phyloP scores from a whole-genome alignment of 2,797 vertebrate species.

The Ctenosaura bakeri region DNA sequence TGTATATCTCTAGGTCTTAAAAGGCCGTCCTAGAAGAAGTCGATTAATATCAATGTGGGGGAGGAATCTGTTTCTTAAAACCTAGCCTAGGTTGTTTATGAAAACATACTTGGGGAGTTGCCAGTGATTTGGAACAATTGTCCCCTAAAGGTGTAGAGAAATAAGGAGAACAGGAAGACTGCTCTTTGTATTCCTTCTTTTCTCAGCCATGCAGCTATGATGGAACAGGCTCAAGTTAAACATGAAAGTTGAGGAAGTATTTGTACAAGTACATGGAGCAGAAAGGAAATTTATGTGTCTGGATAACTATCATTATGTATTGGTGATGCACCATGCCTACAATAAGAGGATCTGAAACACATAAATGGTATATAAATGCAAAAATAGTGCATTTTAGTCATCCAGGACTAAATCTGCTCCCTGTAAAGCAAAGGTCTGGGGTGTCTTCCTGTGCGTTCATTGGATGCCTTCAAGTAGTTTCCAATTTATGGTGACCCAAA shows the following conservation, averaged over 20 bases:
- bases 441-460: no score
- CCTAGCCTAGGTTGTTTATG: not conserved
- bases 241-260: slow-evolving; percentile 22
- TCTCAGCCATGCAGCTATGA: slow-evolving; percentile 24
- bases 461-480: no score
- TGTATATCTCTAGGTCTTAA: not conserved
- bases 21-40: not conserved
- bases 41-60: not conserved
- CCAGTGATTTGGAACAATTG: not conserved
- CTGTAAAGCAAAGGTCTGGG: no score
- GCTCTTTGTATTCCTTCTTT: not conserved
- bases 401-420: not conserved
- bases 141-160: slow-evolving; percentile 1
- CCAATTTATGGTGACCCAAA: no score
- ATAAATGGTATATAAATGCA: not conserved
- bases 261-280: slow-evolving; percentile 24
- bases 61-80: not conserved
- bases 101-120: slow-evolving; percentile 19
- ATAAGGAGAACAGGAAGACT: slow-evolving; percentile 48
- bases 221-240: slow-evolving; percentile 44
- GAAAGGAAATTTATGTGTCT: slow-evolving; percentile 52
- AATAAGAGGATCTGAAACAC: not conserved
- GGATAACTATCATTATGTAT: slow-evolving; percentile 22
- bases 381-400: not conserved
- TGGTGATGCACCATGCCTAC: not conserved